Evolutionary conservation across 2,797 vertebrate species (phyloP).

Genomic region (Premnoplex brunnescens): DNA sequence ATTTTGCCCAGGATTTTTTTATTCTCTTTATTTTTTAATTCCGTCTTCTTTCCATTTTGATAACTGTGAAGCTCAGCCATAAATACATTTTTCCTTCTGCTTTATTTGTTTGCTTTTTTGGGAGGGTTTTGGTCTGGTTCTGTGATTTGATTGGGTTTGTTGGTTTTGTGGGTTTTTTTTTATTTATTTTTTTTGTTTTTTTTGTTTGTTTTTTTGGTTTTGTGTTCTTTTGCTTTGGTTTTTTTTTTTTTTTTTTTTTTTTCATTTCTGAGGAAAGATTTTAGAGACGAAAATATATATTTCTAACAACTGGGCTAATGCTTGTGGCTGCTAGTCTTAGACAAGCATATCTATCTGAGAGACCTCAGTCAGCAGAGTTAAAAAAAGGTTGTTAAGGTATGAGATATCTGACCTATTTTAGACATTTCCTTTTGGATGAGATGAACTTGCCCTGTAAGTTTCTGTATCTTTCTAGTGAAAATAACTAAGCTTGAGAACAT

Average conservation of each 20-base stretch:
- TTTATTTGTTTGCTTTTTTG: not conserved
- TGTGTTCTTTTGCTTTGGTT: no score
- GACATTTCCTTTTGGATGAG: not conserved
- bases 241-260: not conserved
- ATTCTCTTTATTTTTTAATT: not conserved
- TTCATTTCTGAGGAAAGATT: not conserved
- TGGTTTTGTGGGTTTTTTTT: no score
- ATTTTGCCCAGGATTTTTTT: not conserved
- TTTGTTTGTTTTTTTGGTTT: no score
- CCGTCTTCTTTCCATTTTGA: not conserved
- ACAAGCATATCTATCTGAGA: not conserved
- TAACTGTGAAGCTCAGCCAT: not conserved
- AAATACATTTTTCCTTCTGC: not conserved
- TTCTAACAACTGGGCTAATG: not conserved
- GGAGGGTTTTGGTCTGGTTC: not conserved
- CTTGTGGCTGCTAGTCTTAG: not conserved
- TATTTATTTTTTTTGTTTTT: no score
- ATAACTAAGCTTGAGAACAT: not conserved
- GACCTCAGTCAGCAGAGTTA: not conserved
- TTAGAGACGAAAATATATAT: not conserved
- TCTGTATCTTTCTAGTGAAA: not conserved
- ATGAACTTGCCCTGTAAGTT: not conserved
- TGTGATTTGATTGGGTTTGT: not conserved
- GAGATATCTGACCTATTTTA: not conserved
- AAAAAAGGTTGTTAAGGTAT: not conserved